Conservation (phyloP, 1,140 invertebrate species). For the Caenorhabditis briggsae region DNA sequence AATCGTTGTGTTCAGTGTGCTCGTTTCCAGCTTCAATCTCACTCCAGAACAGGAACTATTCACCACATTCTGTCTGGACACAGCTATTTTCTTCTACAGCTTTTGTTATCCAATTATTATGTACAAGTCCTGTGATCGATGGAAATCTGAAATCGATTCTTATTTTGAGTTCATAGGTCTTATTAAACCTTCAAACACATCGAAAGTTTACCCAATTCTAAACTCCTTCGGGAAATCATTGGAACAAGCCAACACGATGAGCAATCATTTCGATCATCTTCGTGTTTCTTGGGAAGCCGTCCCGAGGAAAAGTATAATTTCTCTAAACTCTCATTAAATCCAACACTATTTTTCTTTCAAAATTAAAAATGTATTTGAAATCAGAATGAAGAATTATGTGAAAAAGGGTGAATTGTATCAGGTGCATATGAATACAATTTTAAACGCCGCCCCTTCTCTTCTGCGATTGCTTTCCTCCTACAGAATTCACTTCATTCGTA, state of each 20-base stretch:
- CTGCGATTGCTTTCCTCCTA: background rate
- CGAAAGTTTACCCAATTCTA: background rate
- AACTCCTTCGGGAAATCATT: background rate
- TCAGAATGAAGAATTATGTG: background rate
- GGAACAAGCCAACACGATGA: slow-evolving; percentile 8
- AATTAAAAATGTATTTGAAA: background rate
- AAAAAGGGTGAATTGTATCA: slow-evolving; percentile 12
- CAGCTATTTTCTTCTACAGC: background rate
- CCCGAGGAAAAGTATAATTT: slow-evolving; percentile 18
- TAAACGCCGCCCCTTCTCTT: background rate
- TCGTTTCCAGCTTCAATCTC: slow-evolving; percentile 2
- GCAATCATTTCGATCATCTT: slow-evolving; percentile 29
- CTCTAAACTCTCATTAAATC: background rate
- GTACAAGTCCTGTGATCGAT: background rate
- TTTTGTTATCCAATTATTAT: slow-evolving; percentile 26
- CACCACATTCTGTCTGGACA: slow-evolving; percentile 8
- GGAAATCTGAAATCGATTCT: background rate
- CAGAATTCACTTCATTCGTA: background rate
- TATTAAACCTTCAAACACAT: background rate
- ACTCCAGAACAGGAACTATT: background rate
- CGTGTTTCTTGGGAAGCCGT: background rate
- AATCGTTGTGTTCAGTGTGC: background rate
- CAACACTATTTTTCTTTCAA: too few species aligned
- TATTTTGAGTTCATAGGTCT: background rate
- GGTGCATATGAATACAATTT: background rate